A percentile compares a stretch with the other conserved stretches of the same genome.
phyloP scores from a whole-genome alignment of 2,113 vertebrate species.

The Limanda limanda region DNA sequence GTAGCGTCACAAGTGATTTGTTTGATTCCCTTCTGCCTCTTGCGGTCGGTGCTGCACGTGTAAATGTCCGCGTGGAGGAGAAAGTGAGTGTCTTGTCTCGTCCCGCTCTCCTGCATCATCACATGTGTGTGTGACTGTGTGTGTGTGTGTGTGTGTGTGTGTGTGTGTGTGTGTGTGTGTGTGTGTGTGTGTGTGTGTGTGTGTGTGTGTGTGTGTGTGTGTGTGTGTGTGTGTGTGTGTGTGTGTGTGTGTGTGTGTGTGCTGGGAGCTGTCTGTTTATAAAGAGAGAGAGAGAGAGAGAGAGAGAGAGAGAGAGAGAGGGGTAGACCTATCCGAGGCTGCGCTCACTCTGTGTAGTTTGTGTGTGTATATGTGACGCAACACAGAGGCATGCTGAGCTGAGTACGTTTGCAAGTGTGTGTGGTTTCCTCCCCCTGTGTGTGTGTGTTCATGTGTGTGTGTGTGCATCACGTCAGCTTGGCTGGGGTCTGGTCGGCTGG shows the following conservation, averaged over 20 bases:
- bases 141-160: not conserved
- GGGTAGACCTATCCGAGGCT: conserved; percentile 33
- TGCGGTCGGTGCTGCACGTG: conserved; percentile 52
- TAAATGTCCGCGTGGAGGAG: conserved; percentile 75
- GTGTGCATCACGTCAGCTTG: conserved; percentile 73
- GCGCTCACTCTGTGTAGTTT: conserved; percentile 41
- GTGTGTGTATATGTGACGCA: conserved; percentile 53
- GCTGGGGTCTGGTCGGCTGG: conserved; percentile 71
- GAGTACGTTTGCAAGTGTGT: conserved; percentile 47
- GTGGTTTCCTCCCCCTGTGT: not conserved
- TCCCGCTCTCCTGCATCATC: conserved; percentile 52
- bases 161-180: too few relatives aligned
- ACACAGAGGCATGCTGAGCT: conserved; percentile 57
- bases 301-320: conserved; percentile 8
- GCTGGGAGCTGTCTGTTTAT: conserved; percentile 28
- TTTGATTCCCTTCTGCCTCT: conserved; percentile 57
- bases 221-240: conserved; percentile 6
- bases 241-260: too few relatives aligned
- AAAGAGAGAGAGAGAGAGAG: conserved; percentile 19
- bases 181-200: conserved; percentile 20
- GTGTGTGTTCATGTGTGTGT: conserved; percentile 48
- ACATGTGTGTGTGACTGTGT: conserved; percentile 20
- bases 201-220: not conserved
- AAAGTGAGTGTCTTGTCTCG: conserved; percentile 74
- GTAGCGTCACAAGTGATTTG: conserved; percentile 62